Conservation (phyloP, 2,113 vertebrate genomes). For the Bettongia penicillata region DNA sequence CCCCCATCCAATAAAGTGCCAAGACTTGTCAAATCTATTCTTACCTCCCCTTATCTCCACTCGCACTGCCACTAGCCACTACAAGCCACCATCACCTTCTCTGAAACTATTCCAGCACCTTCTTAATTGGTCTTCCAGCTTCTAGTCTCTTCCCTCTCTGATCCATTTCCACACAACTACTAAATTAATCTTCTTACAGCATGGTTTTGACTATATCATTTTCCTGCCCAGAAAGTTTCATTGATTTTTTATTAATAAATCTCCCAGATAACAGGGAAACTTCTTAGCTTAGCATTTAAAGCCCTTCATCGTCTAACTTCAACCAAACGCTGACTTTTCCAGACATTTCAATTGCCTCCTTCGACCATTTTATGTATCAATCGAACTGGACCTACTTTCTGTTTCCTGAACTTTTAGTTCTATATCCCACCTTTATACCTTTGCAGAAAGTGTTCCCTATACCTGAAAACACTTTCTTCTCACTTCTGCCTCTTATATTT, state of each 20-base stretch:
- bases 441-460: neutral
- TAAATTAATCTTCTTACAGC: neutral
- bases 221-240: neutral
- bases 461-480: neutral
- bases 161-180: neutral
- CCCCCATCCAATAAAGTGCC: neutral
- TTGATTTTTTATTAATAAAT: neutral
- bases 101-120: neutral
- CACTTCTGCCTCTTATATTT: neutral
- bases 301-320: neutral
- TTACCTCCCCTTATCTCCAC: neutral
- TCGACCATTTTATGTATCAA: neutral
- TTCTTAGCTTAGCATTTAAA: neutral
- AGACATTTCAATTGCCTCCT: neutral
- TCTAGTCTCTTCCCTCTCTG: neutral
- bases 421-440: neutral
- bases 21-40: neutral
- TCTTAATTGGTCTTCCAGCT: neutral
- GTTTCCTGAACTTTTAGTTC: neutral
- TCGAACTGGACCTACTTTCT: neutral
- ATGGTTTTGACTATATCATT: neutral
- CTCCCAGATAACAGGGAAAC: neutral
- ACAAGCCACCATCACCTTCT: neutral
- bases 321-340: neutral
- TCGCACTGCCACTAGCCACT: neutral